Base-by-base conservation (phyloP, 2,797 vertebrate genomes). In the Acridotheres tristis region DNA sequence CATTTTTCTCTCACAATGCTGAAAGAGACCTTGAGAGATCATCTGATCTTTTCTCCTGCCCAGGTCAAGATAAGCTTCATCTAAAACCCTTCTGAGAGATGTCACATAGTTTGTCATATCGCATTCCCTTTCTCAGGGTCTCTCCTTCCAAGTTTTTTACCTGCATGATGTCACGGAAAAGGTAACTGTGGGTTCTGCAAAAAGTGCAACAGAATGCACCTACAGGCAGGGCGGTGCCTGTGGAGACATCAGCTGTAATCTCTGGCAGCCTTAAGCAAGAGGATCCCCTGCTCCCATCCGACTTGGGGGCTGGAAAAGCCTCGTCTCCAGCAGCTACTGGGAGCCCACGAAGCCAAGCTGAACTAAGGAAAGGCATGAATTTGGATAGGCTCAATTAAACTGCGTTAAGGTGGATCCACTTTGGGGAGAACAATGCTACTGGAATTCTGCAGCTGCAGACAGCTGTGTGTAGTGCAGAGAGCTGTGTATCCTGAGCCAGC, bases 11-110 rank as follows among this genome's bases (percentile, higher is more conserved):
- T 92, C 26, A 25, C 45, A 55, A 15, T 29, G 32, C 27, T 87
- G 45, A 87, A 93, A 63, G 17, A 20, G 45, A 88, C 63, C 36
- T 83, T 89, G 68, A 89, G 61, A 93, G 19, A n/a, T 65, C 61
- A 57, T 30, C 21, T 74, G 9, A 47, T 53, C 4, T 83, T 67
- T 79, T 88, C 21, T 74, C 17, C 65, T 74, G 42, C 48, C 38
- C 25, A 47, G 27, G 34, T 74, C 43, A 89, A 78, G 26, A 50
- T 9, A 42, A 80, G 16, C 42, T 88, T 74, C 25, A 61, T 63
- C 45, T 83, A 77, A 91, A 89, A 62, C 13, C 29, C 34, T 85
- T 57, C 38, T 45, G 36, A 74, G 72, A 88, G 25, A 77, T 29
- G 30, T 45, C 68, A 77, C 57, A 10, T 16, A 14, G 26, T 80